A percentile compares a stretch with the other conserved stretches of the same genome.
Conservation (phyloP, 2,888 invertebrate genomes). For the Cepaea hortensis region DNA sequence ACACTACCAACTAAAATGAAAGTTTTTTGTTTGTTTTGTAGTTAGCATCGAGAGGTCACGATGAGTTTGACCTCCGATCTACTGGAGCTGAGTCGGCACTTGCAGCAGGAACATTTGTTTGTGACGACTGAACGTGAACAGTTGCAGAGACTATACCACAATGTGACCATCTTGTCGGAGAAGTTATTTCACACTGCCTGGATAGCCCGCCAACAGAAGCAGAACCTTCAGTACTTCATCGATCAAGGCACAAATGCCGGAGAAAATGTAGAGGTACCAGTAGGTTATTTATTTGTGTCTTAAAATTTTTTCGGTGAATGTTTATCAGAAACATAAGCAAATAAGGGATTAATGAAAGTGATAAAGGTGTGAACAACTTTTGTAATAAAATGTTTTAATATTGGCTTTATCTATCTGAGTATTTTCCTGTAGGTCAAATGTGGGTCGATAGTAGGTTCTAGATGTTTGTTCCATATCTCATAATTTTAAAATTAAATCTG, state of each 20-base stretch:
- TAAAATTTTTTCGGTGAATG: no score
- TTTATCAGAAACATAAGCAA: no score
- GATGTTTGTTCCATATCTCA: no score
- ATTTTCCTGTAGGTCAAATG: no score
- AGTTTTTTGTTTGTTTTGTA: background rate
- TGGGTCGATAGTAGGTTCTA: no score
- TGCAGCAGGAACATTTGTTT: conserved; percentile 90
- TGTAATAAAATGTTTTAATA: no score
- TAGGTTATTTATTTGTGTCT: background rate
- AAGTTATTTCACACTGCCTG: conserved; percentile 86
- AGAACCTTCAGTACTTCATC: conserved; percentile 82
- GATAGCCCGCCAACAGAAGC: conserved; percentile 88
- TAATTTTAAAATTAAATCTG: no score
- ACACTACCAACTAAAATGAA: background rate
- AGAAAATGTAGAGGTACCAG: conserved; percentile 18
- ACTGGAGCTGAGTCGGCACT: conserved; percentile 82
- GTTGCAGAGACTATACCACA: conserved; percentile 75
- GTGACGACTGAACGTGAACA: conserved; percentile 89
- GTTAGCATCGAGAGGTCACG: conserved; percentile 15
- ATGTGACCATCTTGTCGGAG: conserved; percentile 78
- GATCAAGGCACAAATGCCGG: conserved; percentile 42
- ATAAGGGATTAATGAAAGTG: no score
- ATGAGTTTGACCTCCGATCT: conserved; percentile 75
- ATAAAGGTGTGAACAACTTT: no score
- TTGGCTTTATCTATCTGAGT: no score